phyloP scores from a whole-genome alignment of 2,888 invertebrate genomes.

The Trichopoda pennipes region DNA sequence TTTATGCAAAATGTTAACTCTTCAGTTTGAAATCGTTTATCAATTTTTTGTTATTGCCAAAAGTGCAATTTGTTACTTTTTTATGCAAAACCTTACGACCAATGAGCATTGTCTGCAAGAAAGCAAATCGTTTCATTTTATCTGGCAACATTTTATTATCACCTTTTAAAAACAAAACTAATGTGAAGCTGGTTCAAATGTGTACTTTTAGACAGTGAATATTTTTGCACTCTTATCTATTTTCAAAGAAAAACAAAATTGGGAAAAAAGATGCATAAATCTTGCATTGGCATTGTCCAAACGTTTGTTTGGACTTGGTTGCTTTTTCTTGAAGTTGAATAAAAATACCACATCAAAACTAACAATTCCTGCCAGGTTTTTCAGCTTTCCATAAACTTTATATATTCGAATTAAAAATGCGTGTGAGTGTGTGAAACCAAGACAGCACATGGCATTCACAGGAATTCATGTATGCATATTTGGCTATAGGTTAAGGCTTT shows the following conservation, averaged over 20 bases:
- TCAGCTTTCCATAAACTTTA: background rate
- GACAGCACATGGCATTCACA: background rate
- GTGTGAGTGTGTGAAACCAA: background rate
- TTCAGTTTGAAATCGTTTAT: no score
- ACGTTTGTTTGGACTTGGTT: background rate
- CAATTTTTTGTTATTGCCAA: no score
- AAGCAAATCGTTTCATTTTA: background rate
- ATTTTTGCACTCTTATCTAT: slow-evolving; percentile 9
- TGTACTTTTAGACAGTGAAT: background rate
- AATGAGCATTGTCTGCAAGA: background rate
- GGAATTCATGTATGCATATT: background rate
- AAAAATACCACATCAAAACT: slow-evolving; percentile 29
- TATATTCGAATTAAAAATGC: background rate
- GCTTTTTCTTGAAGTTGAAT: background rate
- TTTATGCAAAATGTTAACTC: no score
- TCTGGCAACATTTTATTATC: background rate
- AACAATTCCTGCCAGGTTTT: background rate
- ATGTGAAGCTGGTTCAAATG: background rate
- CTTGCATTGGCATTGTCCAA: slow-evolving; percentile 35
- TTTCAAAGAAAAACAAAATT: background rate
- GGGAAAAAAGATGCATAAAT: slow-evolving; percentile 13
- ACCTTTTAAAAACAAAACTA: background rate
- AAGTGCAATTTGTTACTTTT: no score
- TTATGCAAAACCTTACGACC: no score
- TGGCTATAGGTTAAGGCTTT: slow-evolving; percentile 27